Conservation (phyloP, 2,888 invertebrate genomes). For the Cyrtodaria siliqua region DNA sequence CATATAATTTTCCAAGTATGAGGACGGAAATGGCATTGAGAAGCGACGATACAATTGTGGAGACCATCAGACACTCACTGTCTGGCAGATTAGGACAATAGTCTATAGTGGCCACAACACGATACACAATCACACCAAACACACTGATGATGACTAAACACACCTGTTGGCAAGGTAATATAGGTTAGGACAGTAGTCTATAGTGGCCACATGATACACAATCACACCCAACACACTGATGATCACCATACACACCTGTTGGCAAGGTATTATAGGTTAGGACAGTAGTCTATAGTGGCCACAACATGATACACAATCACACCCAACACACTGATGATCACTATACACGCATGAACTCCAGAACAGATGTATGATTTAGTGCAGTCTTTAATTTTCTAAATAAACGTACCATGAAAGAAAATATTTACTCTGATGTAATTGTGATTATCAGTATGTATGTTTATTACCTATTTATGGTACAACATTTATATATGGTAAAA, state of each 20-base stretch:
- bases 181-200: constrained; percentile 80
- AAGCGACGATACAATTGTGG: constrained; percentile 85
- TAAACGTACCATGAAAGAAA: too few species aligned
- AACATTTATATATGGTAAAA: too few species aligned
- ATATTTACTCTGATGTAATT: too few species aligned
- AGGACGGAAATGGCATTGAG: constrained; percentile 86
- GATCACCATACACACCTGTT: constrained; percentile 83
- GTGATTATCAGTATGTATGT: too few species aligned
- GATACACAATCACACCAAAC: constrained; percentile 83
- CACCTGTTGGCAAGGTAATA: constrained; percentile 82
- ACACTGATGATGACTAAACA: constrained; percentile 84
- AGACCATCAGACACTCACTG: constrained; percentile 81
- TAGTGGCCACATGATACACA: constrained; percentile 84
- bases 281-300: constrained; percentile 82
- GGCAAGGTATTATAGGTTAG: constrained; percentile 62
- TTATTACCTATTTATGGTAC: too few species aligned
- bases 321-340: constrained; percentile 82
- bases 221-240: constrained; percentile 84
- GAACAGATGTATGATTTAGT: too few species aligned
- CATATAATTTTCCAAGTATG: constrained; percentile 85
- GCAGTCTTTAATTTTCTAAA: too few species aligned
- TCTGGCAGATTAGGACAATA: constrained; percentile 75
- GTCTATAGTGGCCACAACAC: constrained; percentile 84
- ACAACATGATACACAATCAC: constrained; percentile 85
- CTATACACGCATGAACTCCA: constrained; percentile 83